phyloP scores from a whole-genome alignment of 2,797 vertebrate genomes.

The Pangasius djambal region DNA sequence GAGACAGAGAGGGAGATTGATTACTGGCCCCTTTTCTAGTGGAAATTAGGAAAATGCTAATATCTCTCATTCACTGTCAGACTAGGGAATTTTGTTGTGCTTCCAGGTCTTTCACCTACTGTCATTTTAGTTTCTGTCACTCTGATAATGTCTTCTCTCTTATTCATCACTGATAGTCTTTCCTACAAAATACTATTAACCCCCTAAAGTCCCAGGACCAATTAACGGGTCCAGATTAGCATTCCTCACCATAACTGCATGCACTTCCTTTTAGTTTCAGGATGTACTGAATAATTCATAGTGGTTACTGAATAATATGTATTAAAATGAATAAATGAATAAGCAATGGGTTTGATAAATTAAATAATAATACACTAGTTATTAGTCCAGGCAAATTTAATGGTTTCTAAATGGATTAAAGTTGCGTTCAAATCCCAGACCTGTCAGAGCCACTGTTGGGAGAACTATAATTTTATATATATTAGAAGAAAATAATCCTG shows the following conservation, averaged over 20 bases:
- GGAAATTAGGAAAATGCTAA: slow-evolving; percentile 43
- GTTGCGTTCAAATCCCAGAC: neutral
- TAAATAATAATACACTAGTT: slow-evolving; percentile 16
- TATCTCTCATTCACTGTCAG: slow-evolving; percentile 34
- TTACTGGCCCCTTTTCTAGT: slow-evolving; percentile 1
- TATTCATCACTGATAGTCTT: neutral
- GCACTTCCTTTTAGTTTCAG: slow-evolving; percentile 11
- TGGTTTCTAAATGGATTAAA: neutral
- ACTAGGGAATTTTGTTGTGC: neutral
- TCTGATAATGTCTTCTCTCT: neutral
- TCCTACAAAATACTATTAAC: neutral
- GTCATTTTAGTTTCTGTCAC: neutral
- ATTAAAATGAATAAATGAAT: slow-evolving; percentile 10
- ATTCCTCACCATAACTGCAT: neutral
- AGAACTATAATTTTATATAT: neutral
- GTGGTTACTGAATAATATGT: slow-evolving; percentile 14
- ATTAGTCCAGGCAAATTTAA: neutral
- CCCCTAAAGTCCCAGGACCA: neutral
- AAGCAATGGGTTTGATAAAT: slow-evolving; percentile 8
- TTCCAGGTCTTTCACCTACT: slow-evolving; percentile 27
- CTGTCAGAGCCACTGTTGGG: neutral
- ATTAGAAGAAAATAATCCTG: neutral
- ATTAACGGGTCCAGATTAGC: neutral
- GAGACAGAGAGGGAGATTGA: slow-evolving; percentile 36
- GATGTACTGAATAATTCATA: slow-evolving; percentile 18